Evolutionary conservation across 1,140 invertebrate species (phyloP).

Genomic region (Drosophila orosa): DNA sequence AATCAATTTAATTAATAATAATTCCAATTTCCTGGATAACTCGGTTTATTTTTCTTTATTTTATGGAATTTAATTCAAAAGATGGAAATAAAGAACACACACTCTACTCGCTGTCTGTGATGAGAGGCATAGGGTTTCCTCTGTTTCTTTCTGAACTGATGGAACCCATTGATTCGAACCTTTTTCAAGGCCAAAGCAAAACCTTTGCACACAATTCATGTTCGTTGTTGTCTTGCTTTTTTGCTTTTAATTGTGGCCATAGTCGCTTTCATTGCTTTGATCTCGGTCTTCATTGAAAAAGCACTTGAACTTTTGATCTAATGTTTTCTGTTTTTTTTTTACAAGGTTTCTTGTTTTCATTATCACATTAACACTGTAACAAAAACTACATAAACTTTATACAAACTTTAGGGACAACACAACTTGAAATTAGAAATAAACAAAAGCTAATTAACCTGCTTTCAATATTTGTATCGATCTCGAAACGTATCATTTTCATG

Average conservation of each 20-base stretch:
- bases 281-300: slow-evolving; percentile 24
- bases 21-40: neutral
- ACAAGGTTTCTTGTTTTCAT: slow-evolving; percentile 43
- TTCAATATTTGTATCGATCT: slow-evolving; percentile 22
- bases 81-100: neutral
- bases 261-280: slow-evolving; percentile 28
- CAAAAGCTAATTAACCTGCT: slow-evolving; percentile 21
- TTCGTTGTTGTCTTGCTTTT: slow-evolving; percentile 35
- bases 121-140: neutral
- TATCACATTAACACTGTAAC: slow-evolving; percentile 1
- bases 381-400: neutral
- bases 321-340: slow-evolving; percentile 24
- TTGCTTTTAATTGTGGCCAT: slow-evolving; percentile 19
- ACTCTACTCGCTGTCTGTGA: neutral
- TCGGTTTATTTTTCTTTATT: neutral
- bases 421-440: neutral
- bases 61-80: neutral
- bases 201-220: slow-evolving; percentile 33
- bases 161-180: slow-evolving; percentile 18
- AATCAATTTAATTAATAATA: neutral
- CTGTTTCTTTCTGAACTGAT: slow-evolving; percentile 8
- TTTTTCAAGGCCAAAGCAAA: slow-evolving; percentile 27
- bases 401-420: slow-evolving; percentile 10
- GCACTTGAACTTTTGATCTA: slow-evolving; percentile 52
- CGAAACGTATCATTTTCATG: slow-evolving; percentile 47